These are phyloP conservation scores for Archaeoteleia sp. DNA, from an alignment of 2,888 invertebrate species.

Conservation along the genomic window DNA sequence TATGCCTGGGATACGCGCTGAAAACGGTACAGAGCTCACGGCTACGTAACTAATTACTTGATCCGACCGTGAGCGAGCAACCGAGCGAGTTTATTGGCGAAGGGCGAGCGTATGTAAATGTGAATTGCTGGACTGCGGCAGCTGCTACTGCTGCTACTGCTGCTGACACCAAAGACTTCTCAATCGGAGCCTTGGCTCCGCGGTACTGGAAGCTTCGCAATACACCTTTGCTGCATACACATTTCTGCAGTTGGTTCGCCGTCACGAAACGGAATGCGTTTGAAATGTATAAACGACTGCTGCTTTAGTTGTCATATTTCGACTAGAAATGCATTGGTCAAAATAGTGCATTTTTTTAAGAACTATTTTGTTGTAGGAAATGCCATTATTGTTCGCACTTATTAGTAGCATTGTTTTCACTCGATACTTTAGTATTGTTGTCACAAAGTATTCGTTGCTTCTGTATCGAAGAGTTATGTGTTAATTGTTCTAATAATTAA, in stretches of 20 bases:
- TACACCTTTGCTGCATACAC: slow-evolving; percentile 45
- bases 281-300: slow-evolving; percentile 12
- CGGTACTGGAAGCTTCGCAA: slow-evolving; percentile 38
- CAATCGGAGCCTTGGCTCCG: slow-evolving; percentile 56
- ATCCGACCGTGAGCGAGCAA: slow-evolving; percentile 66
- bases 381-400: too few relatives aligned
- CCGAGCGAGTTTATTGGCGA: slow-evolving; percentile 67
- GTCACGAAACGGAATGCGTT: slow-evolving; percentile 11
- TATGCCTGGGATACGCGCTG: slow-evolving; percentile 18
- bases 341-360: too few relatives aligned
- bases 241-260: slow-evolving; percentile 40
- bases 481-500: too few relatives aligned
- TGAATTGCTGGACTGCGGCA: slow-evolving; percentile 50
- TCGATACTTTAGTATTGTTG: too few relatives aligned
- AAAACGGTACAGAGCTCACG: slow-evolving; percentile 64
- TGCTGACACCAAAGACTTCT: slow-evolving; percentile 74
- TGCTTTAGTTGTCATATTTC: slow-evolving; percentile 2
- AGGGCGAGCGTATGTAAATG: slow-evolving; percentile 53
- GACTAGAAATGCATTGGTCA: too few relatives aligned
- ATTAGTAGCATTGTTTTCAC: too few relatives aligned
- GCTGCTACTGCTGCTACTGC: slow-evolving; percentile 65
- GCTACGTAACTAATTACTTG: slow-evolving; percentile 73
- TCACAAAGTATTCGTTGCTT: too few relatives aligned
- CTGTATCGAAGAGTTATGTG: too few relatives aligned
- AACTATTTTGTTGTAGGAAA: too few relatives aligned